Conservation (phyloP, 2,888 invertebrate species). For the Noctuana brunneofusca region DNA sequence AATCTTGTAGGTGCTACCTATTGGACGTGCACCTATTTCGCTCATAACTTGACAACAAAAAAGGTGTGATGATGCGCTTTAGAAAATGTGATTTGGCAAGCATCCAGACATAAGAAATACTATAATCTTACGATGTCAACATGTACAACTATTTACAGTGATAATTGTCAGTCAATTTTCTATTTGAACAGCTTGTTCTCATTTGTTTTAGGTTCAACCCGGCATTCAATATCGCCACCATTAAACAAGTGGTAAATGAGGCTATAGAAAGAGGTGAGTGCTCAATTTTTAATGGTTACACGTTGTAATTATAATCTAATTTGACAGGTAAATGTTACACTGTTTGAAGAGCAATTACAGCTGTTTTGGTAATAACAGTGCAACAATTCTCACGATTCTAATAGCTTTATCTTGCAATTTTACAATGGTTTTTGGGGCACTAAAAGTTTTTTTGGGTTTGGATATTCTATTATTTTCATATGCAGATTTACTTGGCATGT, state of each 20-base stretch:
- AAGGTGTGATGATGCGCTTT: neutral
- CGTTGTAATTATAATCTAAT: slow-evolving; percentile 12
- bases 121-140: neutral
- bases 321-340: slow-evolving; percentile 29
- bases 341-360: slow-evolving; percentile 15
- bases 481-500: neutral
- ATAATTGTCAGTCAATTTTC: neutral
- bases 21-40: neutral
- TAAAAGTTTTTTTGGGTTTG: neutral
- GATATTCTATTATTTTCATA: neutral
- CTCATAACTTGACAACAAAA: neutral
- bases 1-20: no score
- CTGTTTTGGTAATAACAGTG: slow-evolving; percentile 14
- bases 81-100: neutral
- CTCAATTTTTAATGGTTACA: neutral
- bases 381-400: slow-evolving; percentile 5
- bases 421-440: neutral
- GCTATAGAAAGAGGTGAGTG: slow-evolving; percentile 94
- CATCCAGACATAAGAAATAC: neutral
- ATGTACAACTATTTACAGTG: no score
- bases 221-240: slow-evolving; percentile 95
- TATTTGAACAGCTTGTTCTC: neutral
- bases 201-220: slow-evolving; percentile 91
- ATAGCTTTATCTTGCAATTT: slow-evolving; percentile 3
- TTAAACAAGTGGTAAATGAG: slow-evolving; percentile 97